These are phyloP conservation scores for Tadarida brasiliensis DNA, from an alignment of 2,797 vertebrate genomes.

Conservation along the genomic window DNA sequence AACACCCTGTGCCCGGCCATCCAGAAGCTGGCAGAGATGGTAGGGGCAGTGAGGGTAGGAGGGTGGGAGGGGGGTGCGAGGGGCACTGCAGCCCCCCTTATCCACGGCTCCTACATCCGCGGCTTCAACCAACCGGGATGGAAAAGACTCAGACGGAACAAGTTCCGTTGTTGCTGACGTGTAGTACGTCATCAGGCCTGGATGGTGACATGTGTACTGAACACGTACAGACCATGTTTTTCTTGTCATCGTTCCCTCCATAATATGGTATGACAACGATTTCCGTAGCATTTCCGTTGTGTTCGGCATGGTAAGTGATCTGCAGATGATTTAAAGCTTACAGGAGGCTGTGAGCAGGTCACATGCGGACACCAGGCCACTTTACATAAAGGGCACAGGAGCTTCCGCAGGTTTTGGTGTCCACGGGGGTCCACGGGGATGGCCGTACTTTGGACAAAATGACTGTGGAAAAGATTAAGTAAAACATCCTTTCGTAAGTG, in stretches of 20 bases:
- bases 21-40: conserved; percentile 94
- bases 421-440: not conserved
- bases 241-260: not conserved
- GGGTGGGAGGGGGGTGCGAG: not conserved
- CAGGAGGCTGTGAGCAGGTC: not conserved
- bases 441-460: not conserved
- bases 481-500: not conserved
- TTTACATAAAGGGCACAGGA: not conserved
- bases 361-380: not conserved
- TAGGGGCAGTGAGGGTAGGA: conserved; percentile 78
- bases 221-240: not conserved
- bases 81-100: not conserved
- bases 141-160: not conserved
- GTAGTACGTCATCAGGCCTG: too few relatives aligned
- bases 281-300: not conserved
- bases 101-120: too few relatives aligned
- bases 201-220: not conserved
- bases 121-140: not conserved
- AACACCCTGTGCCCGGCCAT: conserved; percentile 92
- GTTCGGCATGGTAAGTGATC: not conserved
- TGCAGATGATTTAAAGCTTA: not conserved
- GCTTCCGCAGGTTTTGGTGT: too few relatives aligned
- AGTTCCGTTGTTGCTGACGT: not conserved
- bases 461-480: not conserved
- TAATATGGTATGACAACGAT: not conserved